Evolutionary conservation across 1,140 invertebrate species (phyloP).

Genomic region (Apocrypta bakeri): DNA sequence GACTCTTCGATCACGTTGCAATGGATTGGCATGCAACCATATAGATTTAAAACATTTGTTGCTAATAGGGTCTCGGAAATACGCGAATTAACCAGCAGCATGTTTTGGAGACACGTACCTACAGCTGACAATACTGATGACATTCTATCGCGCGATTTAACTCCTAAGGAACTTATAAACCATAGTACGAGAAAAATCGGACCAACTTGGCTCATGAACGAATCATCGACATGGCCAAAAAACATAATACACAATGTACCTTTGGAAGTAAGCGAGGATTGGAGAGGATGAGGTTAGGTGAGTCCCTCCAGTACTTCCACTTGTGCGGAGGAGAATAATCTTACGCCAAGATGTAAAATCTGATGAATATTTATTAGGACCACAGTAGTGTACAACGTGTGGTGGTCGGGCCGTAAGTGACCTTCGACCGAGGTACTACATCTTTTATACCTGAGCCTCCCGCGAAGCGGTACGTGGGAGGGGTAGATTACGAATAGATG

Average conservation of each 20-base stretch:
- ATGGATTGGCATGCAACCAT: not conserved
- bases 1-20: not conserved
- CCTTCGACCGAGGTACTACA: too few species aligned
- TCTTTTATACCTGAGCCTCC: too few species aligned
- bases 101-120: not conserved
- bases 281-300: too few species aligned
- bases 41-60: not conserved
- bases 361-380: too few species aligned
- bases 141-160: not conserved
- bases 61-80: conserved; percentile 29
- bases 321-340: too few species aligned
- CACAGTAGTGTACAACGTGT: too few species aligned
- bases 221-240: not conserved
- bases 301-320: too few species aligned
- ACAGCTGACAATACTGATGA: not conserved
- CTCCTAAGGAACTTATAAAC: not conserved
- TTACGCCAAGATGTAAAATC: too few species aligned
- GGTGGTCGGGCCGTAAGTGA: too few species aligned
- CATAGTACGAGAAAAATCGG: not conserved
- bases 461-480: too few species aligned
- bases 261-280: too few species aligned
- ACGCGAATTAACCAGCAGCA: not conserved
- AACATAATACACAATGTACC: not conserved
- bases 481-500: not conserved
- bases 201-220: not conserved